Evolutionary conservation across 1,140 invertebrate genomes (phyloP), one percentile per base, ranked within the genome.

Genomic region (Drosophila micromelanica): DNA sequence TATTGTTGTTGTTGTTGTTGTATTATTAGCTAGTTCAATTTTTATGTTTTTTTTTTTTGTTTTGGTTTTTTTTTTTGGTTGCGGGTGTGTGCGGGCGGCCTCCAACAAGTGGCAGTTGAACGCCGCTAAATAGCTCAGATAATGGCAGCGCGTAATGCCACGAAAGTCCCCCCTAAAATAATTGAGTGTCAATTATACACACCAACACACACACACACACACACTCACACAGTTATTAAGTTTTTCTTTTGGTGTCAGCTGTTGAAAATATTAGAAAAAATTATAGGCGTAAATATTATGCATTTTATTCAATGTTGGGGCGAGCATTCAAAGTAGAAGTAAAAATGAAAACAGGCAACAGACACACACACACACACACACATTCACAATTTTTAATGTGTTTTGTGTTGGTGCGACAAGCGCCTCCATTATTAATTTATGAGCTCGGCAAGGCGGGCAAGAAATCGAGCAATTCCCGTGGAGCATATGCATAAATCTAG

Each of bases 211-310:
- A 64, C 42, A 38, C 61, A 40, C 37, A 15, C 35, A 51, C 37
- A 23, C 63, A 20, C 37, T 20, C 54, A 30, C 42, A n/a, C 43
- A 42, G 54, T 52, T 52, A 46, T 64, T 70, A 51, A 15, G 62
- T 35, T 73, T 68, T 67, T 51, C n/a, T n/a, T n/a, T 81, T 61
- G 79, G 69, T 86, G 70, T 85, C 82, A 87, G 82, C 82, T 87
- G 82, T 79, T 87, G 82, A 89, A 87, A 89, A 89, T 87, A 87
- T 87, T 87, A 89, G 76, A 79, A 51, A 78, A 87, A 76, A 89
- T 87, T 87, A 87, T 87, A 80, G 84, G 73, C 76, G 84, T 87
- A 87, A 87, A 87, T 89, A 87, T 87, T 87, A 89, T 87, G 84
- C 81, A 86, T 79, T 84, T 82, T 76, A 20, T 52, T 43, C 13